Evolutionary conservation across 1,140 invertebrate genomes (phyloP).

Genomic region (Zaprionus ornatus): DNA sequence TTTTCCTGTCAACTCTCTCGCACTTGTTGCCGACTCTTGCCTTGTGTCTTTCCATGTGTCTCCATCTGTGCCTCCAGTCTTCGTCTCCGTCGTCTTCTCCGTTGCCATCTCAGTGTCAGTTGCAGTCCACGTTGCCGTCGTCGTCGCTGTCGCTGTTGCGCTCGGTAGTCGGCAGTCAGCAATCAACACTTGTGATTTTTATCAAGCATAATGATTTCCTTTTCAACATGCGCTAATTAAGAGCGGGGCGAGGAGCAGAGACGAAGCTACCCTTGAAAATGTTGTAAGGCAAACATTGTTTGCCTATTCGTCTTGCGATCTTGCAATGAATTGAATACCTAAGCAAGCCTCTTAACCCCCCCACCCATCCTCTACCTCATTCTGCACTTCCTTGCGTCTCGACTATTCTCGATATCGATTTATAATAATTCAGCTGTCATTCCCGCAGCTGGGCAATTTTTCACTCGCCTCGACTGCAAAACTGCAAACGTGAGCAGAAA

Average conservation of each 20-base stretch:
- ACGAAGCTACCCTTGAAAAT: constrained; percentile 23
- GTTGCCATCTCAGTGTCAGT: neutral
- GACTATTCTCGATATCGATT: constrained; percentile 66
- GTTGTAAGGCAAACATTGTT: constrained; percentile 9
- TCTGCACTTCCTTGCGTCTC: neutral
- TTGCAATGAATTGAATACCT: constrained; percentile 1
- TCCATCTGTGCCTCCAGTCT: neutral
- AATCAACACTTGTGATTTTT: constrained; percentile 82
- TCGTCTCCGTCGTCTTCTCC: neutral
- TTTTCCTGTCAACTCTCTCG: constrained; percentile 73
- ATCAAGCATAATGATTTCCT: constrained; percentile 81
- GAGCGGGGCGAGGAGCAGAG: constrained; percentile 26
- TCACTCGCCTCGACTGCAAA: constrained; percentile 57
- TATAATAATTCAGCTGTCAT: constrained; percentile 83
- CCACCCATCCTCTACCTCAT: too few relatives aligned
- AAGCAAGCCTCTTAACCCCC: neutral
- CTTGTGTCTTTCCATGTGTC: neutral
- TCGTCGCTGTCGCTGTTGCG: neutral
- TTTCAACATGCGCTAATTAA: constrained; percentile 81
- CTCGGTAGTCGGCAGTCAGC: constrained; percentile 29
- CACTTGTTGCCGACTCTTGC: constrained; percentile 58
- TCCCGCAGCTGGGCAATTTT: constrained; percentile 73
- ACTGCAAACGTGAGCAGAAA: constrained; percentile 81
- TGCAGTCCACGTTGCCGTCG: neutral
- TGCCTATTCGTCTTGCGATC: constrained; percentile 5